phyloP scores from a whole-genome alignment of 2,797 vertebrate genomes.

The Emys orbicularis region DNA sequence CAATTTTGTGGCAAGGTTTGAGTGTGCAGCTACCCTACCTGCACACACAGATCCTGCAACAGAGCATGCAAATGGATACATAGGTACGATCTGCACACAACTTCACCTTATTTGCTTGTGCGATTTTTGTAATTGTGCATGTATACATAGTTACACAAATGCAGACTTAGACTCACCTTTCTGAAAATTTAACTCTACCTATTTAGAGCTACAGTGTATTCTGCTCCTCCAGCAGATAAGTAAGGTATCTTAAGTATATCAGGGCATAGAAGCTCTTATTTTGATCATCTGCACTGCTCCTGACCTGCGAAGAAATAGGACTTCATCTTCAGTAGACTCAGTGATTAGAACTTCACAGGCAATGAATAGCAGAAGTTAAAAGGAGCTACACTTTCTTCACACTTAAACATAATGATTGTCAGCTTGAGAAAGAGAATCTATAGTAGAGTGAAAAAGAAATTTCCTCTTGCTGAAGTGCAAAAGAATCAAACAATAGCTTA shows the following conservation, averaged over 20 bases:
- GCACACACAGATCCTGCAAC: neutral
- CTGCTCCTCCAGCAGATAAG: neutral
- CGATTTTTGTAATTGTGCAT: neutral
- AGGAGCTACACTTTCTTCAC: constrained; percentile 17
- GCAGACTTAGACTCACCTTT: neutral
- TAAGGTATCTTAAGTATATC: neutral
- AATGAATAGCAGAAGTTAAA: constrained; percentile 15
- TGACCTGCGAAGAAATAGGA: neutral
- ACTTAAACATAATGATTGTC: neutral
- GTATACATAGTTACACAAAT: rapidly evolving
- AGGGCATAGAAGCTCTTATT: neutral
- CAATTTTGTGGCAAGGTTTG: neutral
- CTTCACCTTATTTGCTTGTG: neutral
- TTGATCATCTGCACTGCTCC: neutral
- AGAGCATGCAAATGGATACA: neutral
- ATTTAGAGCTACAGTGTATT: neutral
- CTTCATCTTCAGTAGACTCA: constrained; percentile 27
- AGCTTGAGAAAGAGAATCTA: neutral
- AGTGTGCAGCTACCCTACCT: neutral
- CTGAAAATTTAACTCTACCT: neutral
- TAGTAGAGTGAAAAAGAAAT: neutral
- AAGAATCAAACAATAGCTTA: neutral
- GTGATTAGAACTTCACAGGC: constrained; percentile 26
- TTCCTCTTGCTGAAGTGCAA: neutral
- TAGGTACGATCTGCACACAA: neutral